Conservation (phyloP, 1,140 invertebrate species). For the Zaprionus tsacasi region DNA sequence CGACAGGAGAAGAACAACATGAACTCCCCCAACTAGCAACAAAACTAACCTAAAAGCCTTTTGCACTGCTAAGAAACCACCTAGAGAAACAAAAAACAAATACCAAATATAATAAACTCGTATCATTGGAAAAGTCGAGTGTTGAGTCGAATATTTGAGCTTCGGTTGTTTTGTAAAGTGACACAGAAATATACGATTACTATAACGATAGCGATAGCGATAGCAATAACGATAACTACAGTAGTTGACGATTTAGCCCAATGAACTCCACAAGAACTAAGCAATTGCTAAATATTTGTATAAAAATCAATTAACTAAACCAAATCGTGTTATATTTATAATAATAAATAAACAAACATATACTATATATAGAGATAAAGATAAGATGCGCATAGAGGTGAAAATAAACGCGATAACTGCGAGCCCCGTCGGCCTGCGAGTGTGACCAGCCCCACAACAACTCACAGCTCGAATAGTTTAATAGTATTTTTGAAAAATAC, state of each 20-base stretch:
- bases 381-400: constrained; percentile 75
- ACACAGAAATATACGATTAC: constrained; percentile 62
- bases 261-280: constrained; percentile 62
- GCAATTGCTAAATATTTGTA: constrained; percentile 75
- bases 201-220: constrained; percentile 36
- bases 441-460: constrained; percentile 19
- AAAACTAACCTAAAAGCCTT: constrained; percentile 61
- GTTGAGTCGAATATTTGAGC: constrained; percentile 64
- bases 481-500: constrained; percentile 26
- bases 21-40: constrained; percentile 28
- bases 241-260: constrained; percentile 54
- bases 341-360: constrained; percentile 65
- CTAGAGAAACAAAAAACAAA: constrained; percentile 64
- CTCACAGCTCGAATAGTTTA: constrained; percentile 8
- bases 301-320: constrained; percentile 45
- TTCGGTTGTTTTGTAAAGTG: constrained; percentile 74
- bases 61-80: constrained; percentile 81
- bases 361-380: not conserved
- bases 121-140: constrained; percentile 25
- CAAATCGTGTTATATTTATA: constrained; percentile 77
- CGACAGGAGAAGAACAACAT: constrained; percentile 12
- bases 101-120: constrained; percentile 27
- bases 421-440: constrained; percentile 34
- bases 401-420: constrained; percentile 55
- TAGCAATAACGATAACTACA: constrained; percentile 42